Conservation (phyloP, 2,113 vertebrate species). For the Coreoperca whiteheadi region DNA sequence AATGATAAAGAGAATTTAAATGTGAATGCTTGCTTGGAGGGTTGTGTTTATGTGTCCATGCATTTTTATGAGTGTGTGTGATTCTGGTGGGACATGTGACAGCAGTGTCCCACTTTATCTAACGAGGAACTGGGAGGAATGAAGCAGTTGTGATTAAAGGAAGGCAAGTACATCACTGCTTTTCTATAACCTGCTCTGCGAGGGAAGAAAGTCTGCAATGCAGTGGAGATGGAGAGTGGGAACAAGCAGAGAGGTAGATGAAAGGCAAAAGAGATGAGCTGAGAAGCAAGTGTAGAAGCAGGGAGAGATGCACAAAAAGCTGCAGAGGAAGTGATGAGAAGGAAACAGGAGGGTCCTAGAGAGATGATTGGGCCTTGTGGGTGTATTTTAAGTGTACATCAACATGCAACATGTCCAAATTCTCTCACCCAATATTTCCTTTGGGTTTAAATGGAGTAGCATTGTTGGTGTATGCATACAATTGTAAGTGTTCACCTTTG, state of each 20-base stretch:
- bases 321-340: slow-evolving; percentile 35
- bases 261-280: slow-evolving; percentile 67
- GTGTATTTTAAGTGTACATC: slow-evolving; percentile 14
- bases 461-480: background rate
- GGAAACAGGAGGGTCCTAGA: slow-evolving; percentile 10
- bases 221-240: slow-evolving; percentile 62
- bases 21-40: slow-evolving; percentile 21
- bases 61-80: slow-evolving; percentile 28
- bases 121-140: slow-evolving; percentile 37
- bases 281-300: slow-evolving; percentile 33
- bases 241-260: slow-evolving; percentile 67
- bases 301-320: background rate
- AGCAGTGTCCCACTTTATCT: slow-evolving; percentile 61
- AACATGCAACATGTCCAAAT: slow-evolving; percentile 17
- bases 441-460: slow-evolving; percentile 5
- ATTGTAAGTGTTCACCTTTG: background rate
- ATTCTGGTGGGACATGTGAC: slow-evolving; percentile 46
- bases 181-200: slow-evolving; percentile 34
- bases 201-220: slow-evolving; percentile 70
- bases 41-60: slow-evolving; percentile 9
- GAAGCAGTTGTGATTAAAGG: slow-evolving; percentile 61
- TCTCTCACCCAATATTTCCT: slow-evolving; percentile 1
- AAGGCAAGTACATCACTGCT: slow-evolving; percentile 26
- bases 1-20: slow-evolving; percentile 41
- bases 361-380: slow-evolving; percentile 35